Evolutionary conservation across 2,113 vertebrate species (phyloP), one percentile per base, ranked within the genome.

Genomic region (Lates calcarifer): DNA sequence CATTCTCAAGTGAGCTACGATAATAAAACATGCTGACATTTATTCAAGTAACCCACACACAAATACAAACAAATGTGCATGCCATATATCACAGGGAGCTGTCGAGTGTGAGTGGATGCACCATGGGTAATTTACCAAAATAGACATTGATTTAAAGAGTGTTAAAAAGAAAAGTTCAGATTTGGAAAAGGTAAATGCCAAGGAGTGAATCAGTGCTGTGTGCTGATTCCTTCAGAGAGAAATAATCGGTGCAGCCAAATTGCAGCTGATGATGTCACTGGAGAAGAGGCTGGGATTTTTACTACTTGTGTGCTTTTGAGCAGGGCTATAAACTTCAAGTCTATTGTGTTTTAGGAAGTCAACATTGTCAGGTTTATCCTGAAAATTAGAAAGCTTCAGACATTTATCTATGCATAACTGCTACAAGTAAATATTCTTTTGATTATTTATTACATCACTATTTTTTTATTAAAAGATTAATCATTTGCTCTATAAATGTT

Each of bases 21-120:
- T 51, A 69, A 80, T 78, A 84, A 88, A 85, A 83, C 77, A 88
- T 26, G 12, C 39, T 53, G 74, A 85, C 80, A 85, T 81, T 82
- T 71, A 80, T 75, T 66, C 70, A 67, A 56, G 22, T 12, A 47
- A 72, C 80, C 75, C 79, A 81, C 75, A 74, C 68, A 77, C 68
- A 77, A 26, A 78, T 35, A 77, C 39, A 71, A 70, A 69, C 0
- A 4, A 53, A 58, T 3, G 10, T 43, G 33, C 13, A 22, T 4
- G 20, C 53, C 29, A 41, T 80, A 53, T 1, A 65, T 87, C 71
- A 72, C 66, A 58, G 1, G n/a, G 28, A 73, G 64, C 20, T 31
- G 20, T 80, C n/a, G 26, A 12, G 31, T 17, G 78, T 56, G 79
- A 68, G 45, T 24, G 9, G 41, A 69, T 29, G 49, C 11, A 39